A percentile compares a stretch with the other conserved stretches of the same genome.
These are phyloP conservation scores for Psylliodes chrysocephalus DNA, from an alignment of 2,888 invertebrate genomes.

Conservation along the genomic window DNA sequence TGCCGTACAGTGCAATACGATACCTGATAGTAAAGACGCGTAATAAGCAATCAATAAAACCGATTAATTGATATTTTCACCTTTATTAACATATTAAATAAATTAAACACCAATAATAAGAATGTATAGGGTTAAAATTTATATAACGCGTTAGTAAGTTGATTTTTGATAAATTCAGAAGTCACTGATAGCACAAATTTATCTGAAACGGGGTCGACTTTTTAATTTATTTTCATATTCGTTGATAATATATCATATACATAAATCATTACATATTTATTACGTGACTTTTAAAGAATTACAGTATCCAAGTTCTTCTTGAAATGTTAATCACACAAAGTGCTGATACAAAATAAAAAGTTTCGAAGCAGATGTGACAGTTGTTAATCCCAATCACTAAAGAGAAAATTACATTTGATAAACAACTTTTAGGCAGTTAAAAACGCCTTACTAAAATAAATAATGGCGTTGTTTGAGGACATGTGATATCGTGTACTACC, in stretches of 20 bases:
- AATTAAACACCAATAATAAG: background rate
- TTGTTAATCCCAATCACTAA: background rate
- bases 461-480: background rate
- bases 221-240: slow-evolving; percentile 30
- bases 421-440: background rate
- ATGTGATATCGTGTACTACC: background rate
- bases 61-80: too few relatives aligned
- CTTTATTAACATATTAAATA: background rate
- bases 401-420: slow-evolving; percentile 1
- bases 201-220: slow-evolving; percentile 28
- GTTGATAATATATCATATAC: slow-evolving; percentile 33
- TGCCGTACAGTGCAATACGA: background rate
- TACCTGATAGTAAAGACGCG: background rate
- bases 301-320: slow-evolving; percentile 26
- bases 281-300: slow-evolving; percentile 32
- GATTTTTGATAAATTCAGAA: slow-evolving; percentile 9
- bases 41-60: background rate
- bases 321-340: slow-evolving; percentile 6
- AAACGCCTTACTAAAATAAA: slow-evolving; percentile 2
- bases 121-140: background rate
- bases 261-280: slow-evolving; percentile 30
- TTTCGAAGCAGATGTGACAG: background rate
- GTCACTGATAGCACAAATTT: slow-evolving; percentile 31
- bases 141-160: too few relatives aligned
- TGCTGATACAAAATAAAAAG: slow-evolving; percentile 7